These are phyloP conservation scores for Apamea anceps DNA, from an alignment of 2,888 invertebrate species.

Conservation along the genomic window DNA sequence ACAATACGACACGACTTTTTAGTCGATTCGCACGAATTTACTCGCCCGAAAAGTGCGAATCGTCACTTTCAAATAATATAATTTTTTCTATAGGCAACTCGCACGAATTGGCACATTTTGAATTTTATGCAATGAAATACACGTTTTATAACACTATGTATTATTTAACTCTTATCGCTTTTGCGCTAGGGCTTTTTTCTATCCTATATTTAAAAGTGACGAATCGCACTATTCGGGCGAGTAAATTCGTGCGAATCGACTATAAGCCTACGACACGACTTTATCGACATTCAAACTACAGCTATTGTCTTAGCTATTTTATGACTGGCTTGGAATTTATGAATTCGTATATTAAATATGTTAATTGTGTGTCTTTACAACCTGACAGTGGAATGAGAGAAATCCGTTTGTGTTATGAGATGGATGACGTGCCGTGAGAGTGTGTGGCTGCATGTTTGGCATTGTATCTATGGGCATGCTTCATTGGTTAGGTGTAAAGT, in stretches of 20 bases:
- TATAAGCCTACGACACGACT: slow-evolving; percentile 42
- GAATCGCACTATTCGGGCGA: not conserved
- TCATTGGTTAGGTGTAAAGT: not conserved
- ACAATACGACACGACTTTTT: slow-evolving; percentile 49
- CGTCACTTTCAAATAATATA: too few species aligned
- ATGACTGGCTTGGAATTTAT: slow-evolving; percentile 24
- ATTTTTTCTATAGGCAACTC: too few species aligned
- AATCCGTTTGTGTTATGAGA: slow-evolving; percentile 36
- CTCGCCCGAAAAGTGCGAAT: not conserved
- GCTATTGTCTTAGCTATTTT: slow-evolving; percentile 40
- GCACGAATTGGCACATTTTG: not conserved
- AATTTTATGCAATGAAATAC: not conserved
- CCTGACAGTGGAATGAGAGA: slow-evolving; percentile 37
- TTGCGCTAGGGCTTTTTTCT: too few species aligned
- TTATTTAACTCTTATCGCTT: not conserved
- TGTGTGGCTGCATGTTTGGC: not conserved
- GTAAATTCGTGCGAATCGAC: not conserved
- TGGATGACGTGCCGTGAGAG: slow-evolving; percentile 4
- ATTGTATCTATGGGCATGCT: not conserved
- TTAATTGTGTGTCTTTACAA: slow-evolving; percentile 41
- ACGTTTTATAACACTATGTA: too few species aligned
- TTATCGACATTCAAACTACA: slow-evolving; percentile 17
- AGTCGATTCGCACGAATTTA: not conserved
- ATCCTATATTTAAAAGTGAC: not conserved
- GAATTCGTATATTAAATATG: slow-evolving; percentile 49